These are phyloP conservation scores for Ambastaia sidthimunki DNA, from an alignment of 2,797 vertebrate species.

Conservation along the genomic window DNA sequence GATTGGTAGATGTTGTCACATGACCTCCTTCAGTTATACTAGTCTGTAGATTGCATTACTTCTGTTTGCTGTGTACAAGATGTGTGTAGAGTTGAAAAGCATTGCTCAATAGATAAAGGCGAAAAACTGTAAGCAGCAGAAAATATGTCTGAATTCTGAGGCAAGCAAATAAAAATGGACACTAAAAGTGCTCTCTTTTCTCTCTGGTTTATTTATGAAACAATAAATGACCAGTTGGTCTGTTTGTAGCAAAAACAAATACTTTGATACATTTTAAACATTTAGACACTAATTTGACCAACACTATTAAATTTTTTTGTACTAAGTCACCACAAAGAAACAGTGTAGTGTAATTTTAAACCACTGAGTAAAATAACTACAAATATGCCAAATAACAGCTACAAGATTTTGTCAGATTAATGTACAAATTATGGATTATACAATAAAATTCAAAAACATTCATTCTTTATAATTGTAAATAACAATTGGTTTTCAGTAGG, in stretches of 20 bases:
- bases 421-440: background rate
- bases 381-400: constrained; percentile 4
- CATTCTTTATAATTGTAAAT: background rate
- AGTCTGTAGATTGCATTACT: background rate
- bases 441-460: background rate
- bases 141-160: constrained; percentile 55
- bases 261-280: constrained; percentile 46
- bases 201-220: constrained; percentile 77
- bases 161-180: constrained; percentile 66
- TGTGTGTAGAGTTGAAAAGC: constrained; percentile 1
- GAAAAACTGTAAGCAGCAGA: constrained; percentile 46
- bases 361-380: constrained; percentile 4
- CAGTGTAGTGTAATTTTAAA: constrained; percentile 25
- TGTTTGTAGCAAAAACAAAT: constrained; percentile 29
- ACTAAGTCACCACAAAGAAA: constrained; percentile 27
- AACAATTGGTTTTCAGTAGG: background rate
- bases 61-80: constrained; percentile 8
- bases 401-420: constrained; percentile 12
- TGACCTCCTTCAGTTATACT: background rate
- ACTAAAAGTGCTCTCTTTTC: constrained; percentile 73
- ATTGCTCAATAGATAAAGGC: constrained; percentile 37
- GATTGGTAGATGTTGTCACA: constrained; percentile 25
- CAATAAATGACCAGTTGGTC: constrained; percentile 39
- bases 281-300: constrained; percentile 37
- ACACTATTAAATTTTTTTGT: constrained; percentile 4